Base-by-base conservation (phyloP, 2,888 invertebrate species). In the Fabriciana adippe region DNA sequence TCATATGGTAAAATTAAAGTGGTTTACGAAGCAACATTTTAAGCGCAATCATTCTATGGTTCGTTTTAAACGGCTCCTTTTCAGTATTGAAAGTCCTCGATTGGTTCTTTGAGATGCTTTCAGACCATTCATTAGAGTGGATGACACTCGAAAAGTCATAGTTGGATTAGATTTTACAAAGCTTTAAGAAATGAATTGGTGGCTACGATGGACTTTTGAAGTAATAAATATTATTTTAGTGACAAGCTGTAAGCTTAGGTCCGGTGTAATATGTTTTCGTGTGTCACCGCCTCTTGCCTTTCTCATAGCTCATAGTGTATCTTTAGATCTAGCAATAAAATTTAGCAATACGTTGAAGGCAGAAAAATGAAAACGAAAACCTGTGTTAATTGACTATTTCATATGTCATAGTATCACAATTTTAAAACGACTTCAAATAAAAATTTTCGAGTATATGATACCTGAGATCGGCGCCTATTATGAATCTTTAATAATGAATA, bases 61-160 rank as follows among this genome's bases (percentile, higher is more conserved):
- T 66, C 64, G 60, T 68, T 67, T 70, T 70, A 73, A 74, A 70
- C 72, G 71, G 63, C 69, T 69, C 65, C 73, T 73, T 75, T 75
- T 73, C 75, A 71, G 69, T 67, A 68, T 67, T 73, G 64, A 73
- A 74, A 75, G 72, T 68, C 59, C 69, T 69, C 73, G 67, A 73
- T 73, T 73, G 73, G 72, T 70, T 69, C 70, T 62, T 63, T 69
- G 72, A 72, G 61, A 72, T 60, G 69, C 72, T 72, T 73, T 73
- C 69, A 71, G 48, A 71, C 74, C 71, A 73, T 76, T 72, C 71
- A 74, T 74, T 70, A 67, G 66, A 68, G 70, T 64, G 69, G 69
- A 70, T 70, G 73, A 73, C 68, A 71, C 70, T 73, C 70, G 35
- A 64, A 65, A 68, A 68, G 66, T 66, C 71, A 68, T 66, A 66